Conservation (phyloP, 2,113 vertebrate genomes). For the Pontoporia blainvillei region DNA sequence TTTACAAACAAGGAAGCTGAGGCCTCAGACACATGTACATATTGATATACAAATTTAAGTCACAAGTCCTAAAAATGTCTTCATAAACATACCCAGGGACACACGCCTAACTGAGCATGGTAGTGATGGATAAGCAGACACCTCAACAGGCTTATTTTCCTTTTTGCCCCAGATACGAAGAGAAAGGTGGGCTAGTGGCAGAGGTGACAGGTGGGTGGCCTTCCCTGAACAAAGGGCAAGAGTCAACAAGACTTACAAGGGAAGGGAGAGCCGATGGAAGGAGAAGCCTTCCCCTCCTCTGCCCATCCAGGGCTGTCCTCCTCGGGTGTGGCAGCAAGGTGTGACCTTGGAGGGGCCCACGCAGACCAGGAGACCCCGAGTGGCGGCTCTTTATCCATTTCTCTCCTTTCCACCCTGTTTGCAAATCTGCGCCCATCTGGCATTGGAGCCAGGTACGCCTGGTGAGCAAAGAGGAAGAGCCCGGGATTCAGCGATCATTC, state of each 20-base stretch:
- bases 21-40: neutral
- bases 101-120: neutral
- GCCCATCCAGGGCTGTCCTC: neutral
- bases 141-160: neutral
- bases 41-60: neutral
- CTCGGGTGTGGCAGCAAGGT: neutral
- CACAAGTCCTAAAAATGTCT: neutral
- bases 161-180: neutral
- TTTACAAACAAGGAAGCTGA: slow-evolving; percentile 17
- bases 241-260: too few species aligned
- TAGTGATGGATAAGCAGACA: neutral
- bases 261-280: neutral
- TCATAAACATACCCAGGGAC: too few species aligned
- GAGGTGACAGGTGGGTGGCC: neutral
- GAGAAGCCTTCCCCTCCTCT: neutral
- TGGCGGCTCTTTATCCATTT: neutral
- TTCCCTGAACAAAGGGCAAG: neutral
- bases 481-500: neutral
- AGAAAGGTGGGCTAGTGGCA: neutral
- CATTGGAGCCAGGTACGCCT: neutral
- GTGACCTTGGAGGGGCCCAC: neutral
- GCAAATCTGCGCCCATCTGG: neutral
- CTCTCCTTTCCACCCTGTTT: neutral
- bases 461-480: neutral
- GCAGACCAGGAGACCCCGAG: neutral